Conservation (phyloP, 2,113 vertebrate species). For the Lamprologus tigripictilis region DNA sequence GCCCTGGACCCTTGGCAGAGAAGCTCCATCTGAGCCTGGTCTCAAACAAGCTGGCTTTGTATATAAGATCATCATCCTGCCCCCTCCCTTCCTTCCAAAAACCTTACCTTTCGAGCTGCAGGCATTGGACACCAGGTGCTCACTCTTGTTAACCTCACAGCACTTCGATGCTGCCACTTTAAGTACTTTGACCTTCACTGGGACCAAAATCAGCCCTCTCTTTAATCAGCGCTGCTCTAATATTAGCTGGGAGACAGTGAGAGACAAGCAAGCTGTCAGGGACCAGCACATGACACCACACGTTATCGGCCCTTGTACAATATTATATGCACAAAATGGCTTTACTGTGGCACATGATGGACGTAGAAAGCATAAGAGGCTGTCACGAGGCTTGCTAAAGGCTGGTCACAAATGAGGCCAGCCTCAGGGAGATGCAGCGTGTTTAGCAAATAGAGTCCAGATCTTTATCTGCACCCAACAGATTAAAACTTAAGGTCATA, state of each 20-base stretch:
- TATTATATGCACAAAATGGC: background rate
- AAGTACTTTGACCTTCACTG: constrained; percentile 33
- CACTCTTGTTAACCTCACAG: constrained; percentile 10
- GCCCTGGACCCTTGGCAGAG: constrained; percentile 63
- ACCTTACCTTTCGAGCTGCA: constrained; percentile 19
- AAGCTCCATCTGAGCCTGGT: constrained; percentile 57
- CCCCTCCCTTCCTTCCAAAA: constrained; percentile 53
- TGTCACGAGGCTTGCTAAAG: background rate
- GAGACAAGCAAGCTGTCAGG: constrained; percentile 13
- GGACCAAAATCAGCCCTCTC: background rate
- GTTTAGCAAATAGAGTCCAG: constrained; percentile 1
- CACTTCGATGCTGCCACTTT: constrained; percentile 19
- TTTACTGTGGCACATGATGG: background rate
- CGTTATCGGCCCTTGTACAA: background rate
- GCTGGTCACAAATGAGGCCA: background rate
- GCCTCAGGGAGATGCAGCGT: background rate
- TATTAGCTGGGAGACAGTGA: constrained; percentile 18
- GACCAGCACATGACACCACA: constrained; percentile 16
- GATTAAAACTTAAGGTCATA: background rate
- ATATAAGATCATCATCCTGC: constrained; percentile 32
- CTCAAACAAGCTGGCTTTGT: constrained; percentile 75
- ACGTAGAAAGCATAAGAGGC: background rate
- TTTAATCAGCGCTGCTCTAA: constrained; percentile 22
- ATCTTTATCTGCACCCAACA: constrained; percentile 21
- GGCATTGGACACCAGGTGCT: constrained; percentile 38